Percentiles rank a stretch among this genome's conserved stretches.
Conservation (phyloP, 1,140 invertebrate genomes). For the Bicyclus anynana region DNA sequence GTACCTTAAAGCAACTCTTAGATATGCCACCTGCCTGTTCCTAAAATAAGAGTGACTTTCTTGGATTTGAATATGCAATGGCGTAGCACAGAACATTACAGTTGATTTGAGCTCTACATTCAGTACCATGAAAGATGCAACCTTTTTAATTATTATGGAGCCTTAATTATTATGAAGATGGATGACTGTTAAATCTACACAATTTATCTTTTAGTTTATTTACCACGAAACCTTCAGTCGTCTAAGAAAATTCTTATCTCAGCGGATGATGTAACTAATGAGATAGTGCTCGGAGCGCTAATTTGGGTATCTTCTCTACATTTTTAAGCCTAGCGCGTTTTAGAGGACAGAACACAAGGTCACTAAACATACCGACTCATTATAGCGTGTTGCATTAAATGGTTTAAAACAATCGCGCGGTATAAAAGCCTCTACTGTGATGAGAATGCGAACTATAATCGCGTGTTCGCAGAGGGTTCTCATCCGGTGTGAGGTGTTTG, state of each 20-base stretch:
- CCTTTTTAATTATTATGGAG: too few relatives aligned
- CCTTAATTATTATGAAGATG: too few relatives aligned
- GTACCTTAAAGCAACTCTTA: too few relatives aligned
- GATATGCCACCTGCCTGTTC: too few relatives aligned
- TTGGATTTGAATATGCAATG: too few relatives aligned
- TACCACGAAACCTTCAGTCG: too few relatives aligned
- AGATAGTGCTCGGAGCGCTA: neutral
- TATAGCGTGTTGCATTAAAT: slow-evolving; percentile 1
- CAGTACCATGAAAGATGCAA: too few relatives aligned
- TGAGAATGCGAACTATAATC: neutral
- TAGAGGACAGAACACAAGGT: slow-evolving; percentile 4
- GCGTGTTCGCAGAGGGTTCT: neutral
- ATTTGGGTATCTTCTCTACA: neutral
- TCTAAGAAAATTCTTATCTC: neutral
- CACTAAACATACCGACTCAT: slow-evolving; percentile 6
- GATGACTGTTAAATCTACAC: too few relatives aligned
- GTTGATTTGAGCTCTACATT: too few relatives aligned
- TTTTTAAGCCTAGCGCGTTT: neutral
- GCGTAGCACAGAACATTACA: too few relatives aligned
- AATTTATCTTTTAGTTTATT: too few relatives aligned
- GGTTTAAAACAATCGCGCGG: neutral
- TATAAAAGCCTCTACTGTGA: neutral
- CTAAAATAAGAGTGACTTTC: too few relatives aligned
- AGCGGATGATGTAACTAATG: neutral
- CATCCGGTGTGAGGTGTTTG: slow-evolving; percentile 9